Evolutionary conservation across 1,140 invertebrate genomes (phyloP).

Genomic region (Eriosoma lanigerum): DNA sequence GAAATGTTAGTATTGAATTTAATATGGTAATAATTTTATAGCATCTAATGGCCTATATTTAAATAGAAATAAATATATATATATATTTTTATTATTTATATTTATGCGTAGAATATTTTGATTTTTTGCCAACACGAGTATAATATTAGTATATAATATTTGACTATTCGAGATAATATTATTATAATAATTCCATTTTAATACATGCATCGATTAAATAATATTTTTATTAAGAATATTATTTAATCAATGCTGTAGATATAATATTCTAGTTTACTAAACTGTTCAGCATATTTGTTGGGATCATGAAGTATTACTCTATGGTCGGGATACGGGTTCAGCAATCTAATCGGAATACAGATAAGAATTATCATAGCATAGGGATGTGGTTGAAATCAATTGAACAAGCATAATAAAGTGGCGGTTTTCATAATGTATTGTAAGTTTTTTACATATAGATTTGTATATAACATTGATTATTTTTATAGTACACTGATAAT

Average conservation of each 20-base stretch:
- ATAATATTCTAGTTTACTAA: not conserved
- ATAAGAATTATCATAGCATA: conserved; percentile 4
- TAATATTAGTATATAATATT: not conserved
- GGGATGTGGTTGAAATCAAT: conserved; percentile 15
- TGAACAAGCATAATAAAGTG: not conserved
- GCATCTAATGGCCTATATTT: conserved; percentile 18
- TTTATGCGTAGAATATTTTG: conserved; percentile 31
- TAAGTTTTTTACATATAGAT: not conserved
- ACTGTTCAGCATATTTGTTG: not conserved
- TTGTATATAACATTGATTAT: not conserved
- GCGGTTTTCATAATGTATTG: conserved; percentile 7
- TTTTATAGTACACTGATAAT: not conserved
- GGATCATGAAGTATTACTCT: not conserved
- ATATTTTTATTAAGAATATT: too few relatives aligned
- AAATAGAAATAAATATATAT: conserved; percentile 4
- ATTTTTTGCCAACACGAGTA: not conserved
- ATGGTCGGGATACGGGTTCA: not conserved
- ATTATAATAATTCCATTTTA: too few relatives aligned
- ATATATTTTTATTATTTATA: not conserved
- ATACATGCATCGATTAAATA: too few relatives aligned
- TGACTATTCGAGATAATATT: conserved; percentile 2
- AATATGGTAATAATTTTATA: not conserved
- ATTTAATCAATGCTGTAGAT: too few relatives aligned
- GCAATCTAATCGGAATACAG: not conserved
- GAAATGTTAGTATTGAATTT: too few relatives aligned